Evolutionary conservation across 2,888 invertebrate species (phyloP), one percentile per base, ranked within the genome.

Genomic region (Griposia aprilina): DNA sequence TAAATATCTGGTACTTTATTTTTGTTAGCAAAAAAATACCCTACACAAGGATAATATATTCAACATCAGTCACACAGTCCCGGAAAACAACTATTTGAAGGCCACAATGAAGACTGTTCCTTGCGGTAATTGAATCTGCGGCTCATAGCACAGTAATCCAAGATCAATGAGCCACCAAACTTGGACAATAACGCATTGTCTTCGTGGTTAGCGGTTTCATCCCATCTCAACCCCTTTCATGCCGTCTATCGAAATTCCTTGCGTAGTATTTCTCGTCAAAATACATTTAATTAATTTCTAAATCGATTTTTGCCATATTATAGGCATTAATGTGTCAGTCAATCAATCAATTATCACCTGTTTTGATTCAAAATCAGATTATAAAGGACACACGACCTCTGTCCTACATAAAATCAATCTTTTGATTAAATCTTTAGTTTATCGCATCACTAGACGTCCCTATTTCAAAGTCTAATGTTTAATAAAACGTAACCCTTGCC

Each of bases 361-460:
- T 59, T 62, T 41, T 36, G 20, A 70, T 78, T 81, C 78, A 60
- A 69, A 70, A 78, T 66, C 52, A 70, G 59, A 80, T 83, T 69
- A 72, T 70, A 68, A 50, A 57, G 68, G 57, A 63, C 55, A 65
- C 26, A 62, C 60, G 59, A 78, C 72, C 74, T 55, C 60, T 66
- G 63, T 72, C 69, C 72, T 36, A 66, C 66, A 79, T 73, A 59
- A 70, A 78, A 75, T 86, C 72, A 86, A 86, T 86, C 86, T 86
- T 82, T 83, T 84, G 83, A 86, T 86, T 72, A 82, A 82, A 86
- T 83, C 82, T 85, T 82, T 78, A 78, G 83, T 83, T 77, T 81
- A 85, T 85, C 78, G 63, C 60, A 67, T 81, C 70, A 50, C 74
- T 41, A 63, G 78, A 63, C 63, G 67, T 60, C 70, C 74, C 74